Evolutionary conservation across 2,888 invertebrate genomes (phyloP).

Genomic region (Ormyrus pomaceus): DNA sequence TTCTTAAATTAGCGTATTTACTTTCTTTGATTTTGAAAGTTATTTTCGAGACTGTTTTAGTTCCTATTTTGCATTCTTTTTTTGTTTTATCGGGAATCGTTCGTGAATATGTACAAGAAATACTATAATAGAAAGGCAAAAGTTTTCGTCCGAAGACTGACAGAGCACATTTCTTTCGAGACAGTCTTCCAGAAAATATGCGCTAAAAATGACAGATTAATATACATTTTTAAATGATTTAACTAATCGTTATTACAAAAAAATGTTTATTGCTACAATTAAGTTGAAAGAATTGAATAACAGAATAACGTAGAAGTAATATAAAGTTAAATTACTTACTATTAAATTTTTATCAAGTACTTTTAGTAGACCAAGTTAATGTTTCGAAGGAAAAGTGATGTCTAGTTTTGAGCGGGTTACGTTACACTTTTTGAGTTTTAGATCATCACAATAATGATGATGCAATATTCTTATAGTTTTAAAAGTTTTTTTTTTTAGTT

Average conservation of each 20-base stretch:
- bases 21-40: neutral
- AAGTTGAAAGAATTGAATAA: too few species aligned
- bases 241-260: too few species aligned
- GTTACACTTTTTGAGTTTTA: constrained; percentile 29
- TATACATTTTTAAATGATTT: neutral
- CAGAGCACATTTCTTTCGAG: constrained; percentile 43
- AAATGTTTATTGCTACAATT: too few species aligned
- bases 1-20: neutral
- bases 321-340: too few species aligned
- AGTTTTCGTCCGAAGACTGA: constrained; percentile 45
- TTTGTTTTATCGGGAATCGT: constrained; percentile 16
- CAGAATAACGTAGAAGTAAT: too few species aligned
- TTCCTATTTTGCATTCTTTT: neutral
- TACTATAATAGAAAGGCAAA: constrained; percentile 48
- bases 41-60: constrained; percentile 20
- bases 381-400: constrained; percentile 13
- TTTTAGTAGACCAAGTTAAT: constrained; percentile 4
- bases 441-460: constrained; percentile 41
- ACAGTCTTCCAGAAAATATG: constrained; percentile 33
- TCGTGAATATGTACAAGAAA: constrained; percentile 46
- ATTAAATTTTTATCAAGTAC: neutral
- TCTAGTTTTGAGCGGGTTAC: neutral
- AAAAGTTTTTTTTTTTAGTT: constrained; percentile 13
- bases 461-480: constrained; percentile 21
- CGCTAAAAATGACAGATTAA: constrained; percentile 25